These are phyloP conservation scores for Doryteuthis pealeii DNA, from an alignment of 1,140 invertebrate genomes.

Conservation along the genomic window DNA sequence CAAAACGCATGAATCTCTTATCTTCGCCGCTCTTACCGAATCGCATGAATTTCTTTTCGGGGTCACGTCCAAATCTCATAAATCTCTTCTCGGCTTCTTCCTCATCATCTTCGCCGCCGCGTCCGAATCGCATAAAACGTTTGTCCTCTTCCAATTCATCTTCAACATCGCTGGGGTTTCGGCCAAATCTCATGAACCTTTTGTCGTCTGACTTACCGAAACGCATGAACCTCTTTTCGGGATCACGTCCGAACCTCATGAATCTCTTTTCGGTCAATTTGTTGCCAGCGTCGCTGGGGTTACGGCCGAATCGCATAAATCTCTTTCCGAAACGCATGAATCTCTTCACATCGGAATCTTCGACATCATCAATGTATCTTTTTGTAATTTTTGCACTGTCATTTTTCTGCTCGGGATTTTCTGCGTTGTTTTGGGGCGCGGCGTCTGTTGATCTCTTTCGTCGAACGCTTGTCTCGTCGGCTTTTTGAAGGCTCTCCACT, in stretches of 20 bases:
- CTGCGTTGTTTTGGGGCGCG: background rate
- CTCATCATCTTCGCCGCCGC: constrained; percentile 29
- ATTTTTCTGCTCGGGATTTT: background rate
- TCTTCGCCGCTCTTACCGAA: constrained; percentile 32
- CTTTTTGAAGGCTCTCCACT: background rate
- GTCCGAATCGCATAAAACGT: constrained; percentile 50
- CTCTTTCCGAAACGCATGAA: constrained; percentile 12
- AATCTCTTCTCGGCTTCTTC: constrained; percentile 33
- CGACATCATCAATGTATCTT: background rate
- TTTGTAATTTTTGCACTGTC: background rate
- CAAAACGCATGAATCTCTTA: constrained; percentile 48
- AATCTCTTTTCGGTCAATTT: constrained; percentile 35
- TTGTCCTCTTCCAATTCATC: constrained; percentile 36
- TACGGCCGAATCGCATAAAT: constrained; percentile 40
- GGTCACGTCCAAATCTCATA: constrained; percentile 38
- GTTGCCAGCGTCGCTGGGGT: constrained; percentile 13
- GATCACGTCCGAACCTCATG: constrained; percentile 43
- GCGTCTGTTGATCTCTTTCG: constrained; percentile 13
- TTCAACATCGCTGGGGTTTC: background rate
- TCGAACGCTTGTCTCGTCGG: background rate
- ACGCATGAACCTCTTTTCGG: constrained; percentile 33
- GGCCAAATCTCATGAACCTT: constrained; percentile 48
- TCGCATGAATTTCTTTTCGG: constrained; percentile 39
- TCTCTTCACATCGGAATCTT: background rate
- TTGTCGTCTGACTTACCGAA: constrained; percentile 36